Base-by-base conservation (phyloP, 23 tunicate species). In the Ascidia mentula region DNA sequence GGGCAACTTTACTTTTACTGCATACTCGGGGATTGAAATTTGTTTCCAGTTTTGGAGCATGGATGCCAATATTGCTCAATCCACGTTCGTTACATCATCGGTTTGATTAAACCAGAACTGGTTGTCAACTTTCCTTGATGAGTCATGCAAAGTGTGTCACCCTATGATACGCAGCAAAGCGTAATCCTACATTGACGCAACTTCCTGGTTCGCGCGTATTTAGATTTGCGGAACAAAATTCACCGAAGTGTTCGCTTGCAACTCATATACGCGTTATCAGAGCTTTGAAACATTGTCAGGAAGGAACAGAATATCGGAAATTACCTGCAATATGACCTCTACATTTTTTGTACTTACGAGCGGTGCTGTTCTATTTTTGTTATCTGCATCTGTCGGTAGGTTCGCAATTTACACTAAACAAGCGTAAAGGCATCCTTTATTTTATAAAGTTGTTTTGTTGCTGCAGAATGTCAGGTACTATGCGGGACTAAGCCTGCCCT, bases 401-500 rank as follows among this genome's bases (percentile, higher is more conserved):
- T 34, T 71, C 18, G 5, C 32, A 28, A 28, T 15, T 18, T 45
- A 18, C 18, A 45, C 60, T 18, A 15, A 15, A 15, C 18, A 45
- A 15, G 18, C 60, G 60, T 15, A 18, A 45, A 17, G 18, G 18
- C 60, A 15, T 17, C 17, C 18, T 15, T 18, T 3, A 3, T 9
- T 18, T 71, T 6, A 28, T 35, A 34, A 71, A 34, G 38, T 35
- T 71, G 18, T 7, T 3, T 9, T 53, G 13, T 28, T 20, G 22
- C 24, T 3, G 4, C 24, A 53, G 65, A 9, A 3, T 26, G n/a
- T 34, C 75, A 71, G 75, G 39, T 71, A 71, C 38, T 34, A 28
- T 71, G 75, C 13, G 75, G 75, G 18, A 71, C 75, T 12, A 71
- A n/a, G 9, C 75, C 75, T 18, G 75, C 75, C 24, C 39, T 35